These are phyloP conservation scores for Leptinotarsa defecta DNA, from an alignment of 1,140 invertebrate species.

Conservation along the genomic window DNA sequence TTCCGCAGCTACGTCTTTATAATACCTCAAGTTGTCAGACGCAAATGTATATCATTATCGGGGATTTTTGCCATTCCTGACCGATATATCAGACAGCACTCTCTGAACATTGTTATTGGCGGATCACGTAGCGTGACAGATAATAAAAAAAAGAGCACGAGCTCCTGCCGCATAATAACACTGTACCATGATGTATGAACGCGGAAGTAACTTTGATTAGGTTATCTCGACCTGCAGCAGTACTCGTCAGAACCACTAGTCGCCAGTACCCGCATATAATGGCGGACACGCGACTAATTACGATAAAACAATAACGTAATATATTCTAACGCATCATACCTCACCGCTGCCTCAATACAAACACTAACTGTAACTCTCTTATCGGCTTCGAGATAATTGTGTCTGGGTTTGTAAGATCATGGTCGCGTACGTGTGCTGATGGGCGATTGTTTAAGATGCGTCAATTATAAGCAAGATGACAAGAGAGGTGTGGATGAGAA, in stretches of 20 bases:
- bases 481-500: no score
- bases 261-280: background rate
- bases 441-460: background rate
- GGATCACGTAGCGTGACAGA: background rate
- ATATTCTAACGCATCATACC: background rate
- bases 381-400: background rate
- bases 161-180: background rate
- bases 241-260: slow-evolving; percentile 5
- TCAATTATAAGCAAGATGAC: no score
- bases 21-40: no score
- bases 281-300: background rate
- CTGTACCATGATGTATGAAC: background rate
- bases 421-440: background rate
- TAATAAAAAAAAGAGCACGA: background rate
- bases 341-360: background rate
- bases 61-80: background rate
- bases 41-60: no score
- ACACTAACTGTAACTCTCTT: slow-evolving; percentile 3
- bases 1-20: no score
- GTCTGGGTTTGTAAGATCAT: slow-evolving; percentile 6
- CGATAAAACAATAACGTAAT: slow-evolving; percentile 6
- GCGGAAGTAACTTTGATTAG: slow-evolving; percentile 5
- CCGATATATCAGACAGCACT: background rate
- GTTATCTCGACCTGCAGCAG: background rate
- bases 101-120: background rate